Evolutionary conservation across 2,113 vertebrate genomes (phyloP).

Genomic region (Centropus bengalensis): DNA sequence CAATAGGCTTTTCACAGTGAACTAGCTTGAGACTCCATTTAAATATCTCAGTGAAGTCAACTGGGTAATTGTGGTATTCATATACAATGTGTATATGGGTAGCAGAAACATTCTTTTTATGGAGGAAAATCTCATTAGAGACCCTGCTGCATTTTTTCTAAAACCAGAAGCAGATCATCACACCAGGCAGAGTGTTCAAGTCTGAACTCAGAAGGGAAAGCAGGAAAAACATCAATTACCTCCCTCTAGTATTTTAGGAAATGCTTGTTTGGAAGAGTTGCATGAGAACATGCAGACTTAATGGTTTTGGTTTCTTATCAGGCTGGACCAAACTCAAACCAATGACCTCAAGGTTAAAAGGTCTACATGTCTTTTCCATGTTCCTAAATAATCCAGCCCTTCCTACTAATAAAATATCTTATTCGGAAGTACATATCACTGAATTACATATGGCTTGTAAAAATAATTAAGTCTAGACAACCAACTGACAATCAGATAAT

Average conservation of each 20-base stretch:
- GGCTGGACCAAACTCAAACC: slow-evolving; percentile 7
- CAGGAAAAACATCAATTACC: slow-evolving; percentile 16
- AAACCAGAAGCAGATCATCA: neutral
- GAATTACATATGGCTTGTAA: neutral
- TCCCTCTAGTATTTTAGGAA: slow-evolving; percentile 33
- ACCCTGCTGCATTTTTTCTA: neutral
- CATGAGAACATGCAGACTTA: slow-evolving; percentile 24
- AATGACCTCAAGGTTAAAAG: slow-evolving; percentile 26
- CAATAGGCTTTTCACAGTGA: neutral
- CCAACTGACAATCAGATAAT: neutral
- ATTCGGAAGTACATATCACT: neutral
- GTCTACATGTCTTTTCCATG: slow-evolving; percentile 4
- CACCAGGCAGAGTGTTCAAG: neutral
- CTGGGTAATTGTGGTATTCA: neutral
- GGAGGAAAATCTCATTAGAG: neutral
- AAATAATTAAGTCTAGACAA: neutral
- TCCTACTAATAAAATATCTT: slow-evolving; percentile 24
- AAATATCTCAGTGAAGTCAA: neutral
- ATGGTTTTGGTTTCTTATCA: slow-evolving; percentile 39
- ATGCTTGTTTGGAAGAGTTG: slow-evolving; percentile 42
- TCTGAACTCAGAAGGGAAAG: neutral
- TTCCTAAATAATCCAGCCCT: slow-evolving; percentile 29
- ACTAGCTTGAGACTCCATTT: neutral
- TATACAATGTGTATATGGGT: neutral
- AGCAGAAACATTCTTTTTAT: neutral